Base-by-base conservation (phyloP, 2,888 invertebrate species). In the Netelia virgata region DNA sequence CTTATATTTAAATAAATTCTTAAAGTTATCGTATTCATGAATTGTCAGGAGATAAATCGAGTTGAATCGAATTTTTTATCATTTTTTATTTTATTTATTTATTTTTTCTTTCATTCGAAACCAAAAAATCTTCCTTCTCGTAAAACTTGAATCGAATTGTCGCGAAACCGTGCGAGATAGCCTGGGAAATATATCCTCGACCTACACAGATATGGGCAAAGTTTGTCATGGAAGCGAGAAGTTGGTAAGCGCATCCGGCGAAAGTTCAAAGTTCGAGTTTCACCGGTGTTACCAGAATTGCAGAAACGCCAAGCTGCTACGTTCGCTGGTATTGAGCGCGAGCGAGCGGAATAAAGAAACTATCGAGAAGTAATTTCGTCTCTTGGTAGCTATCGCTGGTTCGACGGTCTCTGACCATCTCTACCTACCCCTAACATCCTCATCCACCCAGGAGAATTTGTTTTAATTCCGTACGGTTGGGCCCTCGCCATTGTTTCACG, bases 351-450 rank as follows among this genome's bases (percentile, higher is more conserved):
- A 78, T 78, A 69, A 84, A 78, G 77, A 73, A 84, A 84, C 78
- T 84, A 77, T 82, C 77, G 78, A 41, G 82, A 73, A 78, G 82
- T 84, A 82, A 84, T 82, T 78, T 82, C 73, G 70, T 70, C 70
- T 59, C 78, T 69, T 83, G 61, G 41, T 9, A 18, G 28, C 36
- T 53, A 8, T 11, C 36, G 20, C 41, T 14, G 14, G 8, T 50
- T 55, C 63, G 50, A 16, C 72, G 18, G 2, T 1, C 53, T 70
- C 53, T 64, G 53, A 55, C 61, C 72, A 61, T 47, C 47, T 14
- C 14, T 14, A 47, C 11, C 14, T 14, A 16, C 16, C 53, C 53
- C 53, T 55, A 55, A 28, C 20, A 16, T 47, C 28, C 41, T 47
- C 47, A 59, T 23, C 73, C 59, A 68, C 50, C 77, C 68, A 36